These are phyloP conservation scores for Syngnathus typhle DNA, from an alignment of 2,113 vertebrate genomes.

Conservation along the genomic window DNA sequence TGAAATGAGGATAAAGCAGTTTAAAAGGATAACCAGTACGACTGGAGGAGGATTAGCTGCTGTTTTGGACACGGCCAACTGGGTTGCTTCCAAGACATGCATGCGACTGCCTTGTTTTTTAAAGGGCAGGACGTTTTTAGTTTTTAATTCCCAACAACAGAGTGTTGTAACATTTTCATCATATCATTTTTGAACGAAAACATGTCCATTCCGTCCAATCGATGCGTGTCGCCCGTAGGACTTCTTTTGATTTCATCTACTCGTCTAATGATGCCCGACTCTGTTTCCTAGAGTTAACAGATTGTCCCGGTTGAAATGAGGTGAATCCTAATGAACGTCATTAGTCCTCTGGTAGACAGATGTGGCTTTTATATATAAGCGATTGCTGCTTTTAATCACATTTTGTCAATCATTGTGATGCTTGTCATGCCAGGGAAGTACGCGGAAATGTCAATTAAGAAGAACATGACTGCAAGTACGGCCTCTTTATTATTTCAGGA, in stretches of 20 bases:
- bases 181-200: neutral
- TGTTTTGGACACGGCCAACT: constrained; percentile 21
- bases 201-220: neutral
- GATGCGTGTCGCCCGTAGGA: neutral
- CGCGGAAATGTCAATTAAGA: constrained; percentile 15
- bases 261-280: neutral
- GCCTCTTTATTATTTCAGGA: too few relatives aligned
- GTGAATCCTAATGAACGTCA: neutral
- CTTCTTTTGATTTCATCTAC: neutral
- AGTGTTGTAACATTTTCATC: neutral
- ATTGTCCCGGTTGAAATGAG: too few relatives aligned
- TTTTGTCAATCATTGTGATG: constrained; percentile 4
- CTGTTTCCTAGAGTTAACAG: neutral
- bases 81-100: constrained; percentile 20
- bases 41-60: constrained; percentile 43
- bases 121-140: neutral
- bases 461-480: neutral
- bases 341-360: neutral
- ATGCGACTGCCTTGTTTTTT: neutral
- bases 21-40: constrained; percentile 38
- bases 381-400: neutral
- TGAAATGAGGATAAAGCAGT: constrained; percentile 46
- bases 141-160: neutral
- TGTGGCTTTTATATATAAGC: neutral
- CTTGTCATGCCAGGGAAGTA: neutral